Evolutionary conservation across 2,113 vertebrate species (phyloP), one percentile per base, ranked within the genome.

Genomic region (Dipodomys spectabilis): DNA sequence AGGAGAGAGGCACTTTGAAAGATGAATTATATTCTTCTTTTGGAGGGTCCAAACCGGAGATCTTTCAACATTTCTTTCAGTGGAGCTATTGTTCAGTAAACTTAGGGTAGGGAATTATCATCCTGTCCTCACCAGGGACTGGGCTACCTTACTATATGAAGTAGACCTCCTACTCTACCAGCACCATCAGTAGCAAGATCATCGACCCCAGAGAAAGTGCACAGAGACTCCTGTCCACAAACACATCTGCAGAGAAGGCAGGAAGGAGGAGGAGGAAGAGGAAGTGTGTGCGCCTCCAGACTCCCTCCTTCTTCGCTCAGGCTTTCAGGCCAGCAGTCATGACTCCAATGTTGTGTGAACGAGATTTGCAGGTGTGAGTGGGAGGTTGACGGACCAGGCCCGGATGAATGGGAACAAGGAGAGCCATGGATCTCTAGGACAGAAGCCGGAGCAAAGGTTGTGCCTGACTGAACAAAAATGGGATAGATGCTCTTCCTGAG

Each of bases 291-390:
- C 30, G 20, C 90, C 88, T 74, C 89, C 25, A 3, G 90, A 68
- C 95, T 84, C 95, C 85, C 82, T 78, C 81, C 93, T 87, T 95
- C 90, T 81, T 80, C 74, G 86, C 85, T 72, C 79, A 44, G 44
- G 81, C 65, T 96, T 81, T 62, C 78, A 71, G 82, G 92, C 90
- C 78, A 67, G 91, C 23, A 32, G 83, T 79, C 75, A 94, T 94
- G 96, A 92, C 95, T 90, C 92, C 2, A 30, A 95, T 2, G 15
- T 93, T 78, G 2, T 9, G 67, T 80, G 90, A 95, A 96, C 12
- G 85, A 96, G 85, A 85, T 96, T 95, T 90, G 92, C 97, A 96
- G 96, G 92, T 96, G 93, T 95, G 97, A 94, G 95, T 90, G 92
- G 96, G 96, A 96, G 92, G 94, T 79, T n/a, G 22, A 86, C 0